phyloP scores from a whole-genome alignment of 2,888 invertebrate genomes.

The Euspilapteryx auroguttella region DNA sequence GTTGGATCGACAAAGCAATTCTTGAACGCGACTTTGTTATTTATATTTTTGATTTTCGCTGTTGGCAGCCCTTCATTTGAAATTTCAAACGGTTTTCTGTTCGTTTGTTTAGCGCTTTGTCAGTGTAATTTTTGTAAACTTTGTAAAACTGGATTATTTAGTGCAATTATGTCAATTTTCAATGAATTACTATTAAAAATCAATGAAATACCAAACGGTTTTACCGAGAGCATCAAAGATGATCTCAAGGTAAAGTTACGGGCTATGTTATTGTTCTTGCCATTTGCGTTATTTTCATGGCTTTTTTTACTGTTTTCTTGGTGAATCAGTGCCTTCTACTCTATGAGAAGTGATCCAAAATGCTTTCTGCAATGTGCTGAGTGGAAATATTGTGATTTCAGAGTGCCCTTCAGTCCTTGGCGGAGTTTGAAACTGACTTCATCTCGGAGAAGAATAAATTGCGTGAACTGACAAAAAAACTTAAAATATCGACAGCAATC shows the following conservation, averaged over 20 bases:
- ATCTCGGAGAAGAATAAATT: conserved; percentile 19
- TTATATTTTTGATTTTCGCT: conserved; percentile 1
- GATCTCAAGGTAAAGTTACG: conserved; percentile 30
- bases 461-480: conserved; percentile 26
- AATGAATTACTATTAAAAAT: conserved; percentile 36
- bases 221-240: conserved; percentile 24
- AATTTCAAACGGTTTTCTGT: conserved; percentile 51
- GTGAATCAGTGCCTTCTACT: no score
- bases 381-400: conserved; percentile 17
- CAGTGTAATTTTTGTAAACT: conserved; percentile 20
- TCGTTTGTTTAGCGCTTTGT: conserved; percentile 34
- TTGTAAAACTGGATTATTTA: conserved; percentile 22
- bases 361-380: no score
- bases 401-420: conserved; percentile 26
- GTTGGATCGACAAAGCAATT: no score
- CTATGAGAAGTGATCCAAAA: no score
- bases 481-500: conserved; percentile 22
- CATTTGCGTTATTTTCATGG: no score
- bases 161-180: conserved; percentile 42
- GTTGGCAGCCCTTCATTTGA: conserved; percentile 17
- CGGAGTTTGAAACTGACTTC: conserved; percentile 35
- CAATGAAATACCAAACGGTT: conserved; percentile 24
- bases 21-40: no score
- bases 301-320: no score
- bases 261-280: conserved; percentile 1